phyloP scores from a whole-genome alignment of 1,140 invertebrate genomes.

The Cydia amplana region DNA sequence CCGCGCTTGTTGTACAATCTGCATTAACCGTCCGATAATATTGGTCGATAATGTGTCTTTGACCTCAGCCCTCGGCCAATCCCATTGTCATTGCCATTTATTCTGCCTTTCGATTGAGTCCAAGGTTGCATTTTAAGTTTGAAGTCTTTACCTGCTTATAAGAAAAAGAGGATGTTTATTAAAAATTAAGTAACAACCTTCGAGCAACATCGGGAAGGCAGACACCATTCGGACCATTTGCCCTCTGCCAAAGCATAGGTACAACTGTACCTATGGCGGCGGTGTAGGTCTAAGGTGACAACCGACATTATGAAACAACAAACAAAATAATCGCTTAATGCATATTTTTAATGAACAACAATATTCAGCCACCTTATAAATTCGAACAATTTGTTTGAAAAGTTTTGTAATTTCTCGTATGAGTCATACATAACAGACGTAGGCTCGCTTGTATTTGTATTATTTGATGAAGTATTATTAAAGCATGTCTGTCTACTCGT shows the following conservation, averaged over 20 bases:
- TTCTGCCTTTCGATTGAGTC: conserved; percentile 1
- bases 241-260: too few relatives aligned
- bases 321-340: too few relatives aligned
- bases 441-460: conserved; percentile 2
- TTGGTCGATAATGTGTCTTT: conserved; percentile 4
- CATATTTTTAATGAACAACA: too few relatives aligned
- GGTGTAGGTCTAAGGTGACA: too few relatives aligned
- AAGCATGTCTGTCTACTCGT: background rate
- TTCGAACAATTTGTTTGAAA: background rate
- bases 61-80: background rate
- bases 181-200: too few relatives aligned
- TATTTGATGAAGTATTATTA: conserved; percentile 1
- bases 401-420: background rate
- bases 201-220: too few relatives aligned
- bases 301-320: too few relatives aligned
- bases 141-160: background rate
- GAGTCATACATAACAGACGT: background rate
- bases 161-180: background rate
- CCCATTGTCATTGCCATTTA: conserved; percentile 4
- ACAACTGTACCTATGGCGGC: too few relatives aligned
- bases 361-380: too few relatives aligned
- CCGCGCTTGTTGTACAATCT: background rate
- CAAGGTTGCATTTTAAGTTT: conserved; percentile 6
- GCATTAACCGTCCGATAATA: background rate
- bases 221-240: too few relatives aligned